These are phyloP conservation scores for Oncorhynchus kisutch DNA, from an alignment of 2,113 vertebrate species.

Conservation along the genomic window DNA sequence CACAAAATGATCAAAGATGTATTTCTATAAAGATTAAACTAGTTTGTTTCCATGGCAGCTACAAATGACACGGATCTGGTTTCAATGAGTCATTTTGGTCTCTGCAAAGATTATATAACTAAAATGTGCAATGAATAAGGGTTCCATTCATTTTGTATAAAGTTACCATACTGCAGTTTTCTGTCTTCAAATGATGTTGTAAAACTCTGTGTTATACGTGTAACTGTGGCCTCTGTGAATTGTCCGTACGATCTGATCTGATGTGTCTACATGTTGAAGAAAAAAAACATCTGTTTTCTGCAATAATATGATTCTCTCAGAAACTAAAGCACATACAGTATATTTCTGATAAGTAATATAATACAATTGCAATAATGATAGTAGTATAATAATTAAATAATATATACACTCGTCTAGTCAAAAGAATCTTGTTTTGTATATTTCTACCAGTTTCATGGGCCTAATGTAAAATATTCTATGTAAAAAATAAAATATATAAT, in stretches of 20 bases:
- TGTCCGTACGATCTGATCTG: constrained; percentile 79
- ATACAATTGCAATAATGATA: constrained; percentile 74
- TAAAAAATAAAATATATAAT: constrained; percentile 91
- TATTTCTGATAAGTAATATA: constrained; percentile 81
- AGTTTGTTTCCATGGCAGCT: constrained; percentile 77
- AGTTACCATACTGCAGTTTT: constrained; percentile 73
- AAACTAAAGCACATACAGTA: constrained; percentile 88
- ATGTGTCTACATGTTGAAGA: constrained; percentile 85
- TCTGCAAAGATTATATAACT: constrained; percentile 56
- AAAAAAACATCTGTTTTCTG: constrained; percentile 81
- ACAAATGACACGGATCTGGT: constrained; percentile 72
- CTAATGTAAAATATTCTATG: constrained; percentile 98
- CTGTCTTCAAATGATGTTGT: constrained; percentile 82
- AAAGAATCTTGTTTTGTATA: constrained; percentile 85
- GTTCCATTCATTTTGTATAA: constrained; percentile 77
- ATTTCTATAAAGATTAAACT: constrained; percentile 55
- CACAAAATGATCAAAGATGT: constrained; percentile 49
- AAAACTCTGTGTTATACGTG: constrained; percentile 88
- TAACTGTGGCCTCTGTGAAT: constrained; percentile 73
- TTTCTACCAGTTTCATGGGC: constrained; percentile 89
- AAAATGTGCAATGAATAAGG: constrained; percentile 74
- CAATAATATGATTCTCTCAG: constrained; percentile 95
- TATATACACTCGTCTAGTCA: constrained; percentile 81
- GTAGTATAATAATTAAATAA: constrained; percentile 73
- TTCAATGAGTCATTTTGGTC: constrained; percentile 61